phyloP scores from a whole-genome alignment of 1,140 invertebrate species.

The Lerema accius region DNA sequence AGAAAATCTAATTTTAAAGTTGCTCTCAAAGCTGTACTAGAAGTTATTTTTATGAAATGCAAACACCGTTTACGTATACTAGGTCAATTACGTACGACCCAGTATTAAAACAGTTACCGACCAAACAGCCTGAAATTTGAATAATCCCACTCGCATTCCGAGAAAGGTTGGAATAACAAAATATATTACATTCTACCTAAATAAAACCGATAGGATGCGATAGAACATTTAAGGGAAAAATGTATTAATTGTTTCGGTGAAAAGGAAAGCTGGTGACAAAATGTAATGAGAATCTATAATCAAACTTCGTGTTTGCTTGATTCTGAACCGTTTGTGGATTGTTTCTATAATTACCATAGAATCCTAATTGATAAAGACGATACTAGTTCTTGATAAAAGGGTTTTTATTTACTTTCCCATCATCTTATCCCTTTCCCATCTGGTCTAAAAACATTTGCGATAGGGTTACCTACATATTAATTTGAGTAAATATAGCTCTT shows the following conservation, averaged over 20 bases:
- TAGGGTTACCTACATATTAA: no score
- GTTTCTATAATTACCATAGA: no score
- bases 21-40: not conserved
- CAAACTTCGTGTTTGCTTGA: no score
- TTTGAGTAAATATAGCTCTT: no score
- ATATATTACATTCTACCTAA: slow-evolving; percentile 30
- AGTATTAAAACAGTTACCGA: slow-evolving; percentile 43
- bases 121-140: slow-evolving; percentile 55
- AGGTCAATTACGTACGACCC: not conserved
- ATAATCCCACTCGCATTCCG: slow-evolving; percentile 42
- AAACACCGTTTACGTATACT: not conserved
- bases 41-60: slow-evolving; percentile 1
- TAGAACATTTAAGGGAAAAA: not conserved
- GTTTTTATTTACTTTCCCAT: no score
- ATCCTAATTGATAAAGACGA: no score
- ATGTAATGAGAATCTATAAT: not conserved
- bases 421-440: no score
- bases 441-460: no score
- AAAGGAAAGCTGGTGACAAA: not conserved
- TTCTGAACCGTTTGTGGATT: no score
- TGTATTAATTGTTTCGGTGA: slow-evolving; percentile 6
- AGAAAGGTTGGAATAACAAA: slow-evolving; percentile 36
- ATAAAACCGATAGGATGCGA: slow-evolving; percentile 18
- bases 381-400: no score
- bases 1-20: not conserved